These are phyloP conservation scores for Xestia rhomboidea DNA, from an alignment of 2,888 invertebrate genomes.

Conservation along the genomic window DNA sequence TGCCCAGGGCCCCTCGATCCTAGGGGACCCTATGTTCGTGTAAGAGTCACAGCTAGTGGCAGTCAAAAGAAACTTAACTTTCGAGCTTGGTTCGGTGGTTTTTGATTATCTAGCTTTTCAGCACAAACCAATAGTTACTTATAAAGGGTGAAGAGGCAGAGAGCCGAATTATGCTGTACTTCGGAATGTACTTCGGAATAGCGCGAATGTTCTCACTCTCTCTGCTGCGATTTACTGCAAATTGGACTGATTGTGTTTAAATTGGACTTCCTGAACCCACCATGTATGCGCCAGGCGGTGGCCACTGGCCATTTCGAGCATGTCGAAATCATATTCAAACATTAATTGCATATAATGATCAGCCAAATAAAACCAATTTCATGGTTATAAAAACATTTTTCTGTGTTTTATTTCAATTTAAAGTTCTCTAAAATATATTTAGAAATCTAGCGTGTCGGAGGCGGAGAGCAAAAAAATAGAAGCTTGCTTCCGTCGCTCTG, in stretches of 20 bases:
- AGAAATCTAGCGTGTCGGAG: background rate
- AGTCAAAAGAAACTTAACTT: background rate
- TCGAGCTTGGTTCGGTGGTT: background rate
- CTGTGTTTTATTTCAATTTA: background rate
- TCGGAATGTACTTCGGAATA: too few species aligned
- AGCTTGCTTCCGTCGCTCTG: background rate
- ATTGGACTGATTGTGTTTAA: too few species aligned
- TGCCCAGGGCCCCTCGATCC: background rate
- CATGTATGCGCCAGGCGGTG: background rate
- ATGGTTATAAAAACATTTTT: background rate
- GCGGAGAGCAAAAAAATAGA: too few species aligned
- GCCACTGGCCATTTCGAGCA: too few species aligned
- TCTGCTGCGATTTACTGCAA: too few species aligned
- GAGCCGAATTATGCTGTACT: too few species aligned
- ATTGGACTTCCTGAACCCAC: background rate
- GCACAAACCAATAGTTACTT: background rate
- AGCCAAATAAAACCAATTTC: background rate
- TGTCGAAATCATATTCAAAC: background rate
- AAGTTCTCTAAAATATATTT: background rate
- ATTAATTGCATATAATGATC: background rate
- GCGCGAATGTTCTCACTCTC: too few species aligned
- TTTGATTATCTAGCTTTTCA: too few species aligned
- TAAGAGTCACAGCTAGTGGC: background rate
- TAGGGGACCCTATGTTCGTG: background rate
- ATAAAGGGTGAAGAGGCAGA: too few species aligned